phyloP scores from a whole-genome alignment of 2,888 invertebrate genomes.

The Scaptomyza parva region DNA sequence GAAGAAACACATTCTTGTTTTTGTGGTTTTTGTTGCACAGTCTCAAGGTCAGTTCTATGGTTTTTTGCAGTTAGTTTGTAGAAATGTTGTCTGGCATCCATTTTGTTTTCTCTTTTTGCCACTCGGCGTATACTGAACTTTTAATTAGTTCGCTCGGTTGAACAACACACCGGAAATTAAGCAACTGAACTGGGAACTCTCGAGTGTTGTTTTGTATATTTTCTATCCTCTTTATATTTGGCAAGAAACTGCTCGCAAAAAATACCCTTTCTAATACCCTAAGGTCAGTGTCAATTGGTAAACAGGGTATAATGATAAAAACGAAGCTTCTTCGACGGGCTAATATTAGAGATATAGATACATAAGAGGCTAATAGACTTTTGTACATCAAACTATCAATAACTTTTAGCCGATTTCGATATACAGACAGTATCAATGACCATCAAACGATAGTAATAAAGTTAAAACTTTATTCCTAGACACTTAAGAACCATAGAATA shows the following conservation, averaged over 20 bases:
- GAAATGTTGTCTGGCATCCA: conserved; percentile 38
- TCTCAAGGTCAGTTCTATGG: conserved; percentile 42
- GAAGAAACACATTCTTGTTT: conserved; percentile 5
- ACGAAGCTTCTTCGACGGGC: too few relatives aligned
- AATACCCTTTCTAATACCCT: neutral
- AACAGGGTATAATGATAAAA: neutral
- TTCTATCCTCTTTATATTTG: conserved; percentile 28
- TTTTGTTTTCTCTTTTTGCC: conserved; percentile 25
- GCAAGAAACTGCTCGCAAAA: conserved; percentile 9
- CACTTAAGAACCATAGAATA: too few relatives aligned
- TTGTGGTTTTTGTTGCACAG: conserved; percentile 18
- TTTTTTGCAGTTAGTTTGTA: conserved; percentile 17
- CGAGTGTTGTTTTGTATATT: conserved; percentile 7
- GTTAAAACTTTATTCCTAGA: too few relatives aligned
- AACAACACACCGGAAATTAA: conserved; percentile 79
- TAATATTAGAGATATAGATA: too few relatives aligned
- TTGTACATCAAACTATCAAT: too few relatives aligned
- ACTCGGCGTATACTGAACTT: conserved; percentile 64
- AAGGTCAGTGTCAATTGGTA: neutral
- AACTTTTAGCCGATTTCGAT: too few relatives aligned
- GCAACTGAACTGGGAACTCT: conserved; percentile 60
- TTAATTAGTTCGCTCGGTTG: conserved; percentile 74
- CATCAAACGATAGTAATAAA: too few relatives aligned
- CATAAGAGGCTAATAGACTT: too few relatives aligned
- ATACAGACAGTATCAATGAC: too few relatives aligned